A percentile compares a stretch with the other conserved stretches of the same genome.
These are phyloP conservation scores for Drosophila setosimentum DNA, from an alignment of 2,888 invertebrate genomes.

Conservation along the genomic window DNA sequence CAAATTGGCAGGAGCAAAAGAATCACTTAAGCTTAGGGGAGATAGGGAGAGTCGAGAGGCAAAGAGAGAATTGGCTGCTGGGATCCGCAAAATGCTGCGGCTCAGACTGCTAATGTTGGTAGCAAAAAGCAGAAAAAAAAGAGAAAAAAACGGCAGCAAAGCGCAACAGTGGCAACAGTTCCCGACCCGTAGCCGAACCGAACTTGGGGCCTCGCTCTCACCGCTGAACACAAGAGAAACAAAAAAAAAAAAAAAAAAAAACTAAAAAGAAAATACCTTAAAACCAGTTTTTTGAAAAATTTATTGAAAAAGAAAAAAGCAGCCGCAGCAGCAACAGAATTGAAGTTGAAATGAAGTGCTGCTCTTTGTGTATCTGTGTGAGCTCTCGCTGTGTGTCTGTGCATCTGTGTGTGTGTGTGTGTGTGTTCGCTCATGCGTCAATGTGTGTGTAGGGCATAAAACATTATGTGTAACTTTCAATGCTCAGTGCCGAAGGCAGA, in stretches of 20 bases:
- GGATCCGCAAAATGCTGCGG: constrained; percentile 41
- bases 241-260: constrained; percentile 24
- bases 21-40: constrained; percentile 68
- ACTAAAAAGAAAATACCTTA: constrained; percentile 78
- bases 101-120: constrained; percentile 68
- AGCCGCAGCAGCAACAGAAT: constrained; percentile 55
- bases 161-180: constrained; percentile 67
- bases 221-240: constrained; percentile 14
- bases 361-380: constrained; percentile 28
- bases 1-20: constrained; percentile 72
- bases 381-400: constrained; percentile 15
- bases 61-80: constrained; percentile 16
- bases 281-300: constrained; percentile 82
- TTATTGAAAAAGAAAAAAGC: constrained; percentile 67
- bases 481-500: constrained; percentile 73
- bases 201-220: constrained; percentile 42
- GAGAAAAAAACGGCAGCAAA: constrained; percentile 69
- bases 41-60: constrained; percentile 13
- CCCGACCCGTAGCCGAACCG: constrained; percentile 56
- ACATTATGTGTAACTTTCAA: constrained; percentile 70
- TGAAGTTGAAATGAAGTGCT: constrained; percentile 75
- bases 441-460: constrained; percentile 48
- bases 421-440: constrained; percentile 20
- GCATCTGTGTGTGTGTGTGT: constrained; percentile 17
- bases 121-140: constrained; percentile 49